Conservation (phyloP, 2,888 invertebrate genomes). For the Thumatha senex region DNA sequence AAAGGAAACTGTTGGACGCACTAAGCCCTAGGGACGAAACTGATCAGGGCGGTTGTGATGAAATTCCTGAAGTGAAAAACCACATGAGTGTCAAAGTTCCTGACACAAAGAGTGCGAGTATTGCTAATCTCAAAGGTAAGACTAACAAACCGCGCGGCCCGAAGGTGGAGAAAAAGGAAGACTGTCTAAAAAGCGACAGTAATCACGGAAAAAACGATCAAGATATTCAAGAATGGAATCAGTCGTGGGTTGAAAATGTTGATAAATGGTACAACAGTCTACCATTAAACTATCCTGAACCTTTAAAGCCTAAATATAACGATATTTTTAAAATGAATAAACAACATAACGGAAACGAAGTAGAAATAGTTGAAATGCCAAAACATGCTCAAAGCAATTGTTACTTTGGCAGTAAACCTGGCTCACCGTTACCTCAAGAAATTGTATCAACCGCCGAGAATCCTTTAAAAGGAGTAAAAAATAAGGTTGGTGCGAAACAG, state of each 20-base stretch:
- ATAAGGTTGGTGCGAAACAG: not conserved
- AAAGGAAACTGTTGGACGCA: conserved; percentile 42
- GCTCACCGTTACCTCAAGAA: not conserved
- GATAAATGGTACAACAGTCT: conserved; percentile 35
- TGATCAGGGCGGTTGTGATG: conserved; percentile 37
- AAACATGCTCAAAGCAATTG: not conserved
- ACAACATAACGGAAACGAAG: not conserved
- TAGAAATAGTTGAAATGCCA: not conserved
- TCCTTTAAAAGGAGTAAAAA: not conserved
- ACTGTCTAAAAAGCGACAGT: not conserved
- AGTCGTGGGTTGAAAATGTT: conserved; percentile 26
- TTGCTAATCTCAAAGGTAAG: conserved; percentile 10
- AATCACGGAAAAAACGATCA: not conserved
- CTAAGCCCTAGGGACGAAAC: conserved; percentile 24
- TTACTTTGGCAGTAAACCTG: not conserved
- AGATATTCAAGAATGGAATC: conserved; percentile 8
- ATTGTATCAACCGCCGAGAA: not conserved
- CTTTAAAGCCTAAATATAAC: conserved; percentile 5
- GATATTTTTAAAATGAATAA: conserved; percentile 2
- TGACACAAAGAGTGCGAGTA: conserved; percentile 5
- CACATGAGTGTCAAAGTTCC: not conserved
- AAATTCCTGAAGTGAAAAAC: conserved; percentile 7
- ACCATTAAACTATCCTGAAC: conserved; percentile 15
- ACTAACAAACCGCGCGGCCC: conserved; percentile 45
- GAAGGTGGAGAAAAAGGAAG: conserved; percentile 9